phyloP scores from a whole-genome alignment of 1,140 invertebrate species.

The Sitobion miscanthi region DNA sequence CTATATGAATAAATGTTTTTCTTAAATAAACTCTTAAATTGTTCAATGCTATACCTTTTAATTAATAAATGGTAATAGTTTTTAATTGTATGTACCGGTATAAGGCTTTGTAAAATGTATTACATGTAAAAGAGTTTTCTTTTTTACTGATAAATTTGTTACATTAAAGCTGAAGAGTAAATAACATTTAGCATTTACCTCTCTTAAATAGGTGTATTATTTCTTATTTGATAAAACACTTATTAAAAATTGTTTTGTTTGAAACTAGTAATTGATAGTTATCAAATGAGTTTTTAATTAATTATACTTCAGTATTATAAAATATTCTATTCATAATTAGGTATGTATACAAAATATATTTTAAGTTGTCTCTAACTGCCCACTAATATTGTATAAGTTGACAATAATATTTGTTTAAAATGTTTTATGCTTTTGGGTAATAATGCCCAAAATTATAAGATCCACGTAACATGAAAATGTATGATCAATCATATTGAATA shows the following conservation, averaged over 20 bases:
- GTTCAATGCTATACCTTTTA: not conserved
- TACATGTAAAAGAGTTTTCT: not conserved
- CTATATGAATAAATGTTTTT: not conserved
- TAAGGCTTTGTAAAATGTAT: not conserved
- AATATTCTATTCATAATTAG: not conserved
- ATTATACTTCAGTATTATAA: not conserved
- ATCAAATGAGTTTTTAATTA: not conserved
- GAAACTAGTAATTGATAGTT: not conserved
- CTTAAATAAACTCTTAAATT: not conserved
- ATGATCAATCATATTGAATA: not conserved
- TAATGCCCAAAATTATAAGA: not conserved
- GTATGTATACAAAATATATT: not conserved
- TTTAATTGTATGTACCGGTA: not conserved
- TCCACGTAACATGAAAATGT: not conserved
- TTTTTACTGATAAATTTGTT: constrained; percentile 4
- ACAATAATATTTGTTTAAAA: not conserved
- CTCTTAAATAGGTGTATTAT: not conserved
- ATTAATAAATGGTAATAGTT: not conserved
- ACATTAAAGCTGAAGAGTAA: not conserved
- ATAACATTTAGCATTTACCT: not conserved
- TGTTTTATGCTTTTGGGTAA: not conserved
- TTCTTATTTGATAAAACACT: not conserved
- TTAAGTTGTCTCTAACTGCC: not conserved
- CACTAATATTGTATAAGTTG: not conserved
- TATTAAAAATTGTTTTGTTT: too few species aligned